Conservation (phyloP, 1,140 invertebrate genomes). For the Hylaeus volcanicus region DNA sequence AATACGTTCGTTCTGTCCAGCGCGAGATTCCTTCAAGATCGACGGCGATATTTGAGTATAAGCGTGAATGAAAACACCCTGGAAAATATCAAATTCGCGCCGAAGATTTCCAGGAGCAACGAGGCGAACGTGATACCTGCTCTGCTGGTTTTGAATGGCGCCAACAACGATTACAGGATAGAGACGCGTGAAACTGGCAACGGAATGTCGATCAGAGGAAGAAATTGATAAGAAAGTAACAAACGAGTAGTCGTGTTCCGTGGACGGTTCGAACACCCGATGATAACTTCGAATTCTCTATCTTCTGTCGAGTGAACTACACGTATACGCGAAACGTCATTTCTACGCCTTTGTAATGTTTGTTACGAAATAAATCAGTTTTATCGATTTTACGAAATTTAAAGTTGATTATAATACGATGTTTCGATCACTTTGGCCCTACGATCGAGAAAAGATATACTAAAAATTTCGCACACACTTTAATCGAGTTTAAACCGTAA, state of each 20-base stretch:
- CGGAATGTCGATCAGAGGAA: not conserved
- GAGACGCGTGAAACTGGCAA: not conserved
- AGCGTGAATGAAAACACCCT: conserved; percentile 60
- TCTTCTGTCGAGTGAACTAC: not conserved
- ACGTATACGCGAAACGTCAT: not conserved
- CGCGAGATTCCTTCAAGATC: conserved; percentile 68
- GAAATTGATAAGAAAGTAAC: conserved; percentile 8
- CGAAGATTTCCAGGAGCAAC: conserved; percentile 12
- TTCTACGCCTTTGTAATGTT: not conserved
- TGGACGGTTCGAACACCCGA: conserved; percentile 7
- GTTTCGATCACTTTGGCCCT: not conserved
- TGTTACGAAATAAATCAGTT: not conserved
- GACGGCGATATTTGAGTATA: conserved; percentile 55
- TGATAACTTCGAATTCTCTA: conserved; percentile 18
- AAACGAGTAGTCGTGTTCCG: not conserved
- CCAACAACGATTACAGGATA: conserved; percentile 61
- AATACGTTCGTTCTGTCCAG: conserved; percentile 67
- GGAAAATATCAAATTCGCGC: conserved; percentile 30
- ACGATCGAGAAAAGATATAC: too few species aligned
- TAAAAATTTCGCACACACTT: not conserved
- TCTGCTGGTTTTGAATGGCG: conserved; percentile 60
- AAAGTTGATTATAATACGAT: not conserved
- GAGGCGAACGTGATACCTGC: conserved; percentile 56
- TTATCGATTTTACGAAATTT: not conserved
- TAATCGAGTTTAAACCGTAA: not conserved